Evolutionary conservation across 2,888 invertebrate genomes (phyloP).

Genomic region (Fabriciana adippe): DNA sequence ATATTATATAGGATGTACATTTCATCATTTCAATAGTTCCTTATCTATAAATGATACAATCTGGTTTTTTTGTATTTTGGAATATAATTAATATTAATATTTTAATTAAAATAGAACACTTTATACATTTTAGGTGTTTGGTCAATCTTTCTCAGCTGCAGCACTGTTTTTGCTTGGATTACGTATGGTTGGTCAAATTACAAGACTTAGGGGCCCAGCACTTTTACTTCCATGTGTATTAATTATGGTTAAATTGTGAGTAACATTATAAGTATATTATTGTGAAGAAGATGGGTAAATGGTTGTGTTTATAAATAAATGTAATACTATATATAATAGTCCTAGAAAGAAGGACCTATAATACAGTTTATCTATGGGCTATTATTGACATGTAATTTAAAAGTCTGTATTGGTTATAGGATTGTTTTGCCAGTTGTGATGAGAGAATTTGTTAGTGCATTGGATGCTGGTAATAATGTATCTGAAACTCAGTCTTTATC

Average conservation of each 20-base stretch:
- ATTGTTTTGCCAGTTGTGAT: slow-evolving; percentile 92
- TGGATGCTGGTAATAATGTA: slow-evolving; percentile 85
- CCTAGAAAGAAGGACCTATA: too few species aligned
- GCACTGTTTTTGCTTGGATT: slow-evolving; percentile 95
- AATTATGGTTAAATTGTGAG: slow-evolving; percentile 94
- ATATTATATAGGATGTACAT: neutral
- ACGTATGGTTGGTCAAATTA: slow-evolving; percentile 95
- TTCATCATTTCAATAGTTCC: neutral
- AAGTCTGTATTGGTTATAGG: slow-evolving; percentile 60
- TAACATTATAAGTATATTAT: slow-evolving; percentile 40
- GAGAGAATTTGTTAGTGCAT: slow-evolving; percentile 90
- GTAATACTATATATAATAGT: too few species aligned
- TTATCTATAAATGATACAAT: neutral
- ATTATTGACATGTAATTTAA: neutral
- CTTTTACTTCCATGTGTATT: slow-evolving; percentile 92
- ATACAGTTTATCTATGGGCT: neutral
- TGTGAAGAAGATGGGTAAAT: too few species aligned
- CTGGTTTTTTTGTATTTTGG: neutral
- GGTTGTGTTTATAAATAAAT: too few species aligned
- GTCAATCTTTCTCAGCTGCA: slow-evolving; percentile 94
- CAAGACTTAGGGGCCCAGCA: slow-evolving; percentile 88
- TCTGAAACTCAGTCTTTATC: slow-evolving; percentile 91
- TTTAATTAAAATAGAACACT: neutral
- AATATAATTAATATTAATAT: neutral
- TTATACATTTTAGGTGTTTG: slow-evolving; percentile 82